phyloP scores from a whole-genome alignment of 2,888 invertebrate species.

The Mesorhabditis belari region DNA sequence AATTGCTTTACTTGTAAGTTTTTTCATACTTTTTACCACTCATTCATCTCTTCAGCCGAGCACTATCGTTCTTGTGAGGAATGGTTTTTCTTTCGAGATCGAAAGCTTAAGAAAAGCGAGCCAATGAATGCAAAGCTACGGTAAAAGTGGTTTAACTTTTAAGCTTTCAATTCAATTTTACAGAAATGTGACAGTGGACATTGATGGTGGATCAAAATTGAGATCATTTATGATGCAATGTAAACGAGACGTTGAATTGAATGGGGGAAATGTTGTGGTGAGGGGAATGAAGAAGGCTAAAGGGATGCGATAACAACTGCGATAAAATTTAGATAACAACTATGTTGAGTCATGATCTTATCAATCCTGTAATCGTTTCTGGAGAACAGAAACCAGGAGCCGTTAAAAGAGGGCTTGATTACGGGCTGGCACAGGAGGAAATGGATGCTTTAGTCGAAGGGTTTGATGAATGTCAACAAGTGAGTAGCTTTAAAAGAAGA shows the following conservation, averaged over 20 bases:
- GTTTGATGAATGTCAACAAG: conserved; percentile 44
- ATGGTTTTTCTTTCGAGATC: conserved; percentile 21
- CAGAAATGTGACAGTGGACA: conserved; percentile 39
- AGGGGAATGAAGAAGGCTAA: neutral
- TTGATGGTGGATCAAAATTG: conserved; percentile 48
- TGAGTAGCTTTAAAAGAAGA: neutral
- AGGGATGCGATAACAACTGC: neutral
- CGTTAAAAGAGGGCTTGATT: conserved; percentile 36
- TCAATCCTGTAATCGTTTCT: conserved; percentile 34
- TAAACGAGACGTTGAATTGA: conserved; percentile 22
- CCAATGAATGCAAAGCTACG: conserved; percentile 6
- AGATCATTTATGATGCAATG: conserved; percentile 42
- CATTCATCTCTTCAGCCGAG: conserved; percentile 23
- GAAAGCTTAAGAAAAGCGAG: neutral
- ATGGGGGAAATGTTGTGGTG: conserved; percentile 10
- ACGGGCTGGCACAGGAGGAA: conserved; percentile 30
- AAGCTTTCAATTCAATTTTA: conserved; percentile 1
- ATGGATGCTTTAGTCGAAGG: conserved; percentile 46
- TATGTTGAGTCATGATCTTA: conserved; percentile 27
- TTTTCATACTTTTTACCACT: neutral
- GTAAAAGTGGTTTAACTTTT: conserved; percentile 15
- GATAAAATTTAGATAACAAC: conserved; percentile 24
- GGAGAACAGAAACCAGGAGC: conserved; percentile 45
- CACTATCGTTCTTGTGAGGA: conserved; percentile 48
- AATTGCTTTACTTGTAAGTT: conserved; percentile 45